Base-by-base conservation (phyloP, 2,113 vertebrate genomes). In the Phocoena sinus region DNA sequence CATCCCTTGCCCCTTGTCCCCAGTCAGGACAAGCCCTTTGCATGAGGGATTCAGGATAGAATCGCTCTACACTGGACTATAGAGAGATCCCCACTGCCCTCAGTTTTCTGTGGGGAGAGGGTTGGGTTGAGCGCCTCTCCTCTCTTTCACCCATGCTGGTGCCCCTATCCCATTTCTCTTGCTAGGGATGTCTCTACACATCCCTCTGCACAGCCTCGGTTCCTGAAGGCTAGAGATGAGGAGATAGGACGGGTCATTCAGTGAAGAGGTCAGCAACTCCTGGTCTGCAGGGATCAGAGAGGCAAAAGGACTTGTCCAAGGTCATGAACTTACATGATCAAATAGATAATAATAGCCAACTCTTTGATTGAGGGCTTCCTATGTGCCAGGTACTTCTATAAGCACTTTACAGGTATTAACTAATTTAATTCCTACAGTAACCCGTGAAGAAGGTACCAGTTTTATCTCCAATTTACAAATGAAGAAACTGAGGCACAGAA, bases 401-500 rank as follows among this genome's bases (percentile, higher is more conserved):
- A 82, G 68, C 21, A 65, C n/a, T 85, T 95, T 38, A 87, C 14
- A 65, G 26, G 20, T 62, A 89, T 90, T 89, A 79, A 81, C 33
- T 91, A 58, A 33, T 81, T 84, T 71, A 83, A 67, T 89, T 33
- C 56, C 50, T 71, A 44, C 53, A 92, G 3, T 21, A 70, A 1
- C 2, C 41, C 14, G 53, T 56, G 47, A 94, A 79, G 60, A 95
- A 58, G 36, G 9, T 36, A 53, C 71, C 63, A 47, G 73, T 71
- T 44, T 83, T 89, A 81, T 62, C n/a, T 38, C 58, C 38, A 33
- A 17, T 74, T 92, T 83, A 79, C 71, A 94, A 89, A 86, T 79
- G 47, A 81, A 91, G 67, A 88, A 94, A 87, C 28, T 38, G 93
- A 97, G 94, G 74, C 93, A 94, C 65, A 89, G 88, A 93, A 84